Evolutionary conservation across 1,140 invertebrate genomes (phyloP).

Genomic region (Lepidurus apus): DNA sequence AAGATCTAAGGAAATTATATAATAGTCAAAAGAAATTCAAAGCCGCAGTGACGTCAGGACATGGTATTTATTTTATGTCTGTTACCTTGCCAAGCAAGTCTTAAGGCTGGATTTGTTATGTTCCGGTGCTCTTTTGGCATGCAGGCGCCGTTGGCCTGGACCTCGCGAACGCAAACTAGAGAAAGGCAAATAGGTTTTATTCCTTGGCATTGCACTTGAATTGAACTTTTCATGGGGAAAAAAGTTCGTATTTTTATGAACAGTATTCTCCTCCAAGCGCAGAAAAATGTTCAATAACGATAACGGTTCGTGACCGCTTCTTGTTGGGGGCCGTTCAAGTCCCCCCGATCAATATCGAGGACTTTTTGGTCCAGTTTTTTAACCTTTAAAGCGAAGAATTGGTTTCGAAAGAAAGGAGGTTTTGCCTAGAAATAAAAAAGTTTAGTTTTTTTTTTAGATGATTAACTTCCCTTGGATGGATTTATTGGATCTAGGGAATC

Average conservation of each 20-base stretch:
- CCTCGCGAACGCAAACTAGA: neutral
- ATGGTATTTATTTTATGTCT: neutral
- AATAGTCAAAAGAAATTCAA: neutral
- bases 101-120: neutral
- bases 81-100: neutral
- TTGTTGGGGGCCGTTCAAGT: neutral
- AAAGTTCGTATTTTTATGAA: neutral
- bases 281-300: neutral
- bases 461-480: too few relatives aligned
- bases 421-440: too few relatives aligned
- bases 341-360: neutral
- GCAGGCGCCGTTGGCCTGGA: neutral
- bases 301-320: neutral
- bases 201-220: constrained; percentile 21
- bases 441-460: too few relatives aligned
- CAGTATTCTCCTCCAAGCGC: neutral
- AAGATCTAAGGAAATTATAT: neutral
- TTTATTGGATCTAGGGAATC: too few relatives aligned
- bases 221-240: neutral
- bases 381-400: neutral
- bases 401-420: too few relatives aligned
- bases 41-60: neutral
- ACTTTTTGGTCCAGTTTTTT: neutral
- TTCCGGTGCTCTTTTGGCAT: neutral
- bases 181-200: constrained; percentile 14